Conservation (phyloP, 2,113 vertebrate genomes). For the Furnarius figulus region DNA sequence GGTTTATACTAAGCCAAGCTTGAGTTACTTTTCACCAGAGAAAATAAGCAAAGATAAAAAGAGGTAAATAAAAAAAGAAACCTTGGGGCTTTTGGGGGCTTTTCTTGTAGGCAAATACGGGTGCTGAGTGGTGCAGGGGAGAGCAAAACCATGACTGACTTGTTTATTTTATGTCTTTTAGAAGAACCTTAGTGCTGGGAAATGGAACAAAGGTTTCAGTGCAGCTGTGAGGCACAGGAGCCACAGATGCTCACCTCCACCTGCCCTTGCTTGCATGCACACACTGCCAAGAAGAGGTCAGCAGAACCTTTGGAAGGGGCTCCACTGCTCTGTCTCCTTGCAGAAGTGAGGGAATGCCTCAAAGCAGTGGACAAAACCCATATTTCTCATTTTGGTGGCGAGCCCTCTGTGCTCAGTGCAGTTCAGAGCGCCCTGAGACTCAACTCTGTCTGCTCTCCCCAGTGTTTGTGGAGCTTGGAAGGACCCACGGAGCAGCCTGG, state of each 20-base stretch:
- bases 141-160: not conserved
- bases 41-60: slow-evolving; percentile 21
- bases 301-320: not conserved
- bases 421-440: not conserved
- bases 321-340: not conserved
- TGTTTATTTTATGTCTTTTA: slow-evolving; percentile 1
- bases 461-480: not conserved
- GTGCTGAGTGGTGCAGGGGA: not conserved
- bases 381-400: not conserved
- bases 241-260: not conserved
- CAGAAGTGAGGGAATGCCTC: not conserved
- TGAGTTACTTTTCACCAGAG: slow-evolving; percentile 25
- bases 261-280: not conserved
- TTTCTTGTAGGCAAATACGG: not conserved
- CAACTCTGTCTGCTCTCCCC: not conserved
- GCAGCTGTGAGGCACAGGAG: not conserved
- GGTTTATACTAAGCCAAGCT: not conserved
- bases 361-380: rapidly evolving
- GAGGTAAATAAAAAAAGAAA: slow-evolving; percentile 30
- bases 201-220: not conserved
- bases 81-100: slow-evolving; percentile 4
- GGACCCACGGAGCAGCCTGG: not conserved
- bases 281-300: not conserved
- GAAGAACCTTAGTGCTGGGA: not conserved
- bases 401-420: not conserved